Conservation (phyloP, 1,140 invertebrate genomes). For the Drosophila pectinifera region DNA sequence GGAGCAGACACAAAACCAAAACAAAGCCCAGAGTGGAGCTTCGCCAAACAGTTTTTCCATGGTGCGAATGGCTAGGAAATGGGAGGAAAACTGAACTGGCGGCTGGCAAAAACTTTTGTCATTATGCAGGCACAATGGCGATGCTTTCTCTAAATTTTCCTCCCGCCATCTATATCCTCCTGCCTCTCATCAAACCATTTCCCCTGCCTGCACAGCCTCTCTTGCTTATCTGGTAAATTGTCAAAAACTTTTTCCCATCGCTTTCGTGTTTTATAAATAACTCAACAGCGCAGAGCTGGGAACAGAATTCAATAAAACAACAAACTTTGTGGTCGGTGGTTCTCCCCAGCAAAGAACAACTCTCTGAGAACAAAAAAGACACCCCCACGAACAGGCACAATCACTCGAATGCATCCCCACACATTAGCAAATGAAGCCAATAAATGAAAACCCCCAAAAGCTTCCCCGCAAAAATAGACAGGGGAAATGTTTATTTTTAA, state of each 20-base stretch:
- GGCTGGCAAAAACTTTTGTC: conserved; percentile 45
- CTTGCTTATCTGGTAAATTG: conserved; percentile 35
- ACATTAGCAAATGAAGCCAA: conserved; percentile 57
- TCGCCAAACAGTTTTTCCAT: conserved; percentile 10
- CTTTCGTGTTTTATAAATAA: conserved; percentile 33
- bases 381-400: not conserved
- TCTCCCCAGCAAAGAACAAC: not conserved
- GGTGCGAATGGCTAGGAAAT: not conserved
- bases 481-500: conserved; percentile 50
- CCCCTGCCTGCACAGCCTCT: not conserved
- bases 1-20: conserved; percentile 25
- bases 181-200: conserved; percentile 27
- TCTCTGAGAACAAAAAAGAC: conserved; percentile 20
- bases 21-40: conserved; percentile 14
- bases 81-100: conserved; percentile 5
- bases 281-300: conserved; percentile 31
- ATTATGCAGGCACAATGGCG: conserved; percentile 50
- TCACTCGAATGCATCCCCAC: conserved; percentile 37
- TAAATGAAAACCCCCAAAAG: conserved; percentile 32
- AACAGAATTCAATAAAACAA: conserved; percentile 60
- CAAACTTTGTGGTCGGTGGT: conserved; percentile 20
- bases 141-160: conserved; percentile 21
- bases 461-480: conserved; percentile 33
- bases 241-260: conserved; percentile 37
- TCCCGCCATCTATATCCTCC: not conserved